Evolutionary conservation across 2,797 vertebrate species (phyloP).

Genomic region (Arrhamphus sclerolepis): DNA sequence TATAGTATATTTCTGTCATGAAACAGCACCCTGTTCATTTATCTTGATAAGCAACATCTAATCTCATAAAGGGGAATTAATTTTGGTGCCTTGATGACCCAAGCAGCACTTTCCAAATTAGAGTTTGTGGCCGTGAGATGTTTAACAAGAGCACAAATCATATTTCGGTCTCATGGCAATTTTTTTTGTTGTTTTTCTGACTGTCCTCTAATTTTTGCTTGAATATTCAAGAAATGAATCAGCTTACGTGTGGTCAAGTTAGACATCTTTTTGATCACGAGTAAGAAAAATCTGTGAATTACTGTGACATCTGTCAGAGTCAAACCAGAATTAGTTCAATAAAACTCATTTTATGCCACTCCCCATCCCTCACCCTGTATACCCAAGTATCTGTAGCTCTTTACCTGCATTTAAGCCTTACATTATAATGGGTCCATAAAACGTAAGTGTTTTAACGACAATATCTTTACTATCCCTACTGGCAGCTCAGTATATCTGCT

Average conservation of each 20-base stretch:
- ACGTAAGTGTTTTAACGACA: not conserved
- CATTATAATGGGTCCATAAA: not conserved
- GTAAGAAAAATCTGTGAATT: not conserved
- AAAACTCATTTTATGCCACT: not conserved
- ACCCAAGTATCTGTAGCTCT: not conserved
- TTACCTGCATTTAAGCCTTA: not conserved
- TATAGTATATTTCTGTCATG: not conserved
- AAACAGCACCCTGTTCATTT: slow-evolving; percentile 3
- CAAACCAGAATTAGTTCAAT: not conserved
- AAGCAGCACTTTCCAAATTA: not conserved
- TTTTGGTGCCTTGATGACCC: not conserved
- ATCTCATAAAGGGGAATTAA: slow-evolving; percentile 5
- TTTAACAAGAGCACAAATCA: not conserved
- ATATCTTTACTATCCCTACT: not conserved
- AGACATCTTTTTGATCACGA: not conserved
- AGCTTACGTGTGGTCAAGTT: not conserved
- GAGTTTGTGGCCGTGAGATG: not conserved
- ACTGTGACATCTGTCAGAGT: not conserved
- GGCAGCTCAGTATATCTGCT: slow-evolving; percentile 2
- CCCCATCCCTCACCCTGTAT: not conserved
- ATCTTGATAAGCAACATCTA: not conserved
- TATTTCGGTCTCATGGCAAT: not conserved
- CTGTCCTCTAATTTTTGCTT: not conserved
- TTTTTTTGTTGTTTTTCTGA: not conserved
- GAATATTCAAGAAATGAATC: not conserved